These are phyloP conservation scores for Perithous albicinctus DNA, from an alignment of 2,888 invertebrate species.

Conservation along the genomic window DNA sequence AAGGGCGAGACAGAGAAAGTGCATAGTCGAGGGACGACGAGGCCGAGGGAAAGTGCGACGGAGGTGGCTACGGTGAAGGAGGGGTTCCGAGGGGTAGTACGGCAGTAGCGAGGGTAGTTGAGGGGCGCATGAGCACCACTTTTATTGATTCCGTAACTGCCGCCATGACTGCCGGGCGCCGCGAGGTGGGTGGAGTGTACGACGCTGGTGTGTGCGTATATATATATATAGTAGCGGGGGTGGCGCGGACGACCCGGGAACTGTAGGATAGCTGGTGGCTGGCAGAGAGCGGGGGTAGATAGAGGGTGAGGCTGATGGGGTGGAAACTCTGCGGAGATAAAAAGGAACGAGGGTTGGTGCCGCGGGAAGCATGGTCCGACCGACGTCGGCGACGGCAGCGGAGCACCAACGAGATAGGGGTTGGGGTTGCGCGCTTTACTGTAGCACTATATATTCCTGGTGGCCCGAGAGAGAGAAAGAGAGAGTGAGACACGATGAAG, in stretches of 20 bases:
- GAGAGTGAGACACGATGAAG: conserved; percentile 50
- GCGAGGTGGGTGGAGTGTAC: conserved; percentile 71
- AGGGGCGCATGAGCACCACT: conserved; percentile 85
- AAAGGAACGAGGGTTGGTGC: conserved; percentile 84
- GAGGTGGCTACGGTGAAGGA: conserved; percentile 69
- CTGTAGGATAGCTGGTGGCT: conserved; percentile 60
- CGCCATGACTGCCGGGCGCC: conserved; percentile 83
- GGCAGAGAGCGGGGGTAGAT: conserved; percentile 52
- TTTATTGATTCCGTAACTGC: conserved; percentile 85
- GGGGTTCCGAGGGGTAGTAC: conserved; percentile 70
- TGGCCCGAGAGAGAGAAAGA: conserved; percentile 69
- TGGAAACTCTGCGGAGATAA: conserved; percentile 85
- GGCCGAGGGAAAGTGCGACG: conserved; percentile 68
- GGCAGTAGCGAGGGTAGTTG: conserved; percentile 83
- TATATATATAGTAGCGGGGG: conserved; percentile 61
- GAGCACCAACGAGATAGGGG: conserved; percentile 39
- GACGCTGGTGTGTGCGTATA: conserved; percentile 67
- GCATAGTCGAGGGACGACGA: conserved; percentile 35
- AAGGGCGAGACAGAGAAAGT: conserved; percentile 58
- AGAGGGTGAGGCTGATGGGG: conserved; percentile 84
- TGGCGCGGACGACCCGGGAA: conserved; percentile 66
- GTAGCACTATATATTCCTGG: conserved; percentile 37
- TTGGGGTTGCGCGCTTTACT: conserved; percentile 41
- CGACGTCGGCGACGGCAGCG: conserved; percentile 56
- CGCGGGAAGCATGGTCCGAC: conserved; percentile 70